These are phyloP conservation scores for Monochamus saltuarius DNA, from an alignment of 1,140 invertebrate genomes.

Conservation along the genomic window DNA sequence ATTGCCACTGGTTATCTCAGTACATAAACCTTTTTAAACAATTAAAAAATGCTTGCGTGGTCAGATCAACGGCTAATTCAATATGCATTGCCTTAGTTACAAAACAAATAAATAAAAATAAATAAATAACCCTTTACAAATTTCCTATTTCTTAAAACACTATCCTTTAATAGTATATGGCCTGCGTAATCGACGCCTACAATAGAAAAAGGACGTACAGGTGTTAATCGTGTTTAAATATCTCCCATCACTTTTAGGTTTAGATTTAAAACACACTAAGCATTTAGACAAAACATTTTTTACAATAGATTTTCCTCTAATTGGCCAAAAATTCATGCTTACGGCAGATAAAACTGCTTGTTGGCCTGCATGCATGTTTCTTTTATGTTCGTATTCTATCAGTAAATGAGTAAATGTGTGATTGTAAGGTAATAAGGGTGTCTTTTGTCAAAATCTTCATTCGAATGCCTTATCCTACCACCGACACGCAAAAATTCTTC, in stretches of 20 bases:
- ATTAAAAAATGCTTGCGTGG: conserved; percentile 47
- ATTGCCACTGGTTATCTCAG: conserved; percentile 47
- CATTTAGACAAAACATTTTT: conserved; percentile 9
- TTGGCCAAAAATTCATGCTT: conserved; percentile 37
- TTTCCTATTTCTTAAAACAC: too few relatives aligned
- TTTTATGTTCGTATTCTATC: conserved; percentile 21
- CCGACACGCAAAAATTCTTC: too few relatives aligned
- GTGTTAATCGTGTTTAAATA: too few relatives aligned
- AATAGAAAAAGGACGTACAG: too few relatives aligned
- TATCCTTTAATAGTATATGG: too few relatives aligned
- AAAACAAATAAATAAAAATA: conserved; percentile 13
- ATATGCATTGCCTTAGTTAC: conserved; percentile 51
- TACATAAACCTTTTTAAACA: conserved; percentile 47
- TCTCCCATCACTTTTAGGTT: too few relatives aligned
- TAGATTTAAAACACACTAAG: too few relatives aligned
- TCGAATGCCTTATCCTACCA: too few relatives aligned
- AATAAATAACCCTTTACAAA: too few relatives aligned
- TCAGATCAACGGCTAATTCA: conserved; percentile 45
- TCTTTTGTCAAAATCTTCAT: too few relatives aligned
- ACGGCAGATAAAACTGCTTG: conserved; percentile 34
- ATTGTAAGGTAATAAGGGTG: conserved; percentile 20
- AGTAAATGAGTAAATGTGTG: conserved; percentile 32
- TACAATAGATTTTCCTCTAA: conserved; percentile 20
- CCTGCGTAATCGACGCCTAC: too few relatives aligned
- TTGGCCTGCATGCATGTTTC: neutral